phyloP scores from a whole-genome alignment of 2,888 invertebrate genomes.

The Caenorhabditis becei region DNA sequence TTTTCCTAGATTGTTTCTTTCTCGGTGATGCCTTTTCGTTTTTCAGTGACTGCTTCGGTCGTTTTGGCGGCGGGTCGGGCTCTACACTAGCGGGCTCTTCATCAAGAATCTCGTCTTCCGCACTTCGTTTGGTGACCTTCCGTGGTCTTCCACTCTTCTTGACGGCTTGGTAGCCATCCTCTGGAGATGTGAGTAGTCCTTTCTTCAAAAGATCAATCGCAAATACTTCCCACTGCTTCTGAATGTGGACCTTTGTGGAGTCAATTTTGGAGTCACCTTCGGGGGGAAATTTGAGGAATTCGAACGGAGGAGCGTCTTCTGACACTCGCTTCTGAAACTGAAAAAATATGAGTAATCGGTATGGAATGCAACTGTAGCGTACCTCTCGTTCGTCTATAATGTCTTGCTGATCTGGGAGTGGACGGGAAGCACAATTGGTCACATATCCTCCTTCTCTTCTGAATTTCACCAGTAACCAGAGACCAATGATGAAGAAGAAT shows the following conservation, averaged over 20 bases:
- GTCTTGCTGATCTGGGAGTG: background rate
- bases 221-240: slow-evolving; percentile 15
- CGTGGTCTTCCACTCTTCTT: slow-evolving; percentile 6
- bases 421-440: background rate
- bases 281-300: too few species aligned
- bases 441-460: slow-evolving; percentile 20
- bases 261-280: too few species aligned
- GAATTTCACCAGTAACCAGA: background rate
- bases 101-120: too few species aligned
- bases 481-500: slow-evolving; percentile 22
- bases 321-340: slow-evolving; percentile 15
- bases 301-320: too few species aligned
- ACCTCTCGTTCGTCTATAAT: too few species aligned
- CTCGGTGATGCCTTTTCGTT: background rate
- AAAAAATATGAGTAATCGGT: background rate
- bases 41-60: background rate
- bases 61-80: background rate
- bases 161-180: slow-evolving; percentile 9
- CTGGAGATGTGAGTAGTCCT: slow-evolving; percentile 12
- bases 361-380: background rate
- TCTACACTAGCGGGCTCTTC: too few species aligned
- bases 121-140: background rate
- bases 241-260: too few species aligned
- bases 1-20: background rate
- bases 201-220: background rate